These are phyloP conservation scores for Picathartes gymnocephalus DNA, from an alignment of 2,113 vertebrate genomes.

Conservation along the genomic window DNA sequence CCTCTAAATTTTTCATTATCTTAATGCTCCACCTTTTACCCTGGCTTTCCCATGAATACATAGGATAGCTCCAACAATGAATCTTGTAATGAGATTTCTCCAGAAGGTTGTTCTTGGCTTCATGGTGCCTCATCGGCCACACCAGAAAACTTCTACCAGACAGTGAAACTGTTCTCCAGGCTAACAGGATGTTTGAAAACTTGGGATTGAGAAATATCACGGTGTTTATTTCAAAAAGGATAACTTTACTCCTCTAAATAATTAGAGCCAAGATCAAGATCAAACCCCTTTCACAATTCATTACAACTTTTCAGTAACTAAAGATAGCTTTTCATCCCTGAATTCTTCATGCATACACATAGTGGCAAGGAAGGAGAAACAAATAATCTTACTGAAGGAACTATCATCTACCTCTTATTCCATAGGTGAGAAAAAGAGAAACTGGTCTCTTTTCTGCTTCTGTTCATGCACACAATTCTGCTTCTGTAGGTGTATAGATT, in stretches of 20 bases:
- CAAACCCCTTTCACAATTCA: background rate
- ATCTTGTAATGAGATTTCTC: background rate
- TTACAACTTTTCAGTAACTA: background rate
- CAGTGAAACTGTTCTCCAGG: background rate
- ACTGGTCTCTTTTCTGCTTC: background rate
- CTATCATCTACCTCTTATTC: background rate
- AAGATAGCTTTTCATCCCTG: background rate
- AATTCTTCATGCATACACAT: background rate
- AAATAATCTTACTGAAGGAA: background rate
- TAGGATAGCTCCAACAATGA: background rate
- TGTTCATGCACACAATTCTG: background rate
- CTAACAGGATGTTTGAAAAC: background rate
- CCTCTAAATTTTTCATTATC: background rate
- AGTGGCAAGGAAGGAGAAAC: background rate
- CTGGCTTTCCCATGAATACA: background rate
- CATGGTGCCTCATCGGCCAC: background rate
- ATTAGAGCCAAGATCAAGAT: background rate
- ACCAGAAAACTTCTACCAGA: background rate
- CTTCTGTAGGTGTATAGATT: background rate
- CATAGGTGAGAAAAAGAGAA: background rate
- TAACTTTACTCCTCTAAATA: background rate
- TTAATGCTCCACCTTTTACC: background rate
- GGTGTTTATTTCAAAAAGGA: background rate
- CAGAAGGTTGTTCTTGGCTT: background rate
- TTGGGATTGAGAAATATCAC: background rate